phyloP scores from a whole-genome alignment of 2,797 vertebrate genomes.

The Anniella stebbinsi region DNA sequence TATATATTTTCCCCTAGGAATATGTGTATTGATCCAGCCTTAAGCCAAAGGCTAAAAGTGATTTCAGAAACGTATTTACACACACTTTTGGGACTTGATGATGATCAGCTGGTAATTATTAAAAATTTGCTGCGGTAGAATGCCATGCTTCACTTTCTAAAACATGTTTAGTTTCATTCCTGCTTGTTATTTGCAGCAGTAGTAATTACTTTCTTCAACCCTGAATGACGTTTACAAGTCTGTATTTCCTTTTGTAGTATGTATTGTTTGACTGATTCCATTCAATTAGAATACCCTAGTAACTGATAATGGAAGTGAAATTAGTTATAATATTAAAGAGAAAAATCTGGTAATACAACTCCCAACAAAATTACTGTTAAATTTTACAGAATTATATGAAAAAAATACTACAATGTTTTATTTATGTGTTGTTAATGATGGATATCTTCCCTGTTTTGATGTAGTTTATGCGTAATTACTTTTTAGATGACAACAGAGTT shows the following conservation, averaged over 20 bases:
- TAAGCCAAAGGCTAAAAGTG: constrained; percentile 67
- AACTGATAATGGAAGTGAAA: neutral
- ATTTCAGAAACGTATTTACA: constrained; percentile 71
- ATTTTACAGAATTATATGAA: neutral
- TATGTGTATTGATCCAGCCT: constrained; percentile 75
- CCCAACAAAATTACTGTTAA: constrained; percentile 18
- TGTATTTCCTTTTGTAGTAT: neutral
- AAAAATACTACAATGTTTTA: neutral
- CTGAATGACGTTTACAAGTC: neutral
- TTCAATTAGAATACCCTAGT: neutral
- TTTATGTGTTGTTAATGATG: neutral
- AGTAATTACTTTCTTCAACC: neutral
- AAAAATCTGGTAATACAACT: neutral
- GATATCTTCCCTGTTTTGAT: neutral
- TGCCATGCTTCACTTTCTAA: neutral
- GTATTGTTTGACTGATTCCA: constrained; percentile 16
- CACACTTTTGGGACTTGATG: constrained; percentile 73
- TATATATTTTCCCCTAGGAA: constrained; percentile 71
- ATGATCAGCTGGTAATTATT: constrained; percentile 79
- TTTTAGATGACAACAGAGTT: constrained; percentile 76
- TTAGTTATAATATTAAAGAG: neutral
- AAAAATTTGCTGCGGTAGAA: neutral
- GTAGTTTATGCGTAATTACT: constrained; percentile 35
- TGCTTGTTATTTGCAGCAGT: neutral
- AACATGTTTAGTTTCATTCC: constrained; percentile 1